Percentiles rank a stretch among this genome's conserved stretches.
Conservation (phyloP, 2,888 invertebrate genomes). For the Lasioglossum morio region DNA sequence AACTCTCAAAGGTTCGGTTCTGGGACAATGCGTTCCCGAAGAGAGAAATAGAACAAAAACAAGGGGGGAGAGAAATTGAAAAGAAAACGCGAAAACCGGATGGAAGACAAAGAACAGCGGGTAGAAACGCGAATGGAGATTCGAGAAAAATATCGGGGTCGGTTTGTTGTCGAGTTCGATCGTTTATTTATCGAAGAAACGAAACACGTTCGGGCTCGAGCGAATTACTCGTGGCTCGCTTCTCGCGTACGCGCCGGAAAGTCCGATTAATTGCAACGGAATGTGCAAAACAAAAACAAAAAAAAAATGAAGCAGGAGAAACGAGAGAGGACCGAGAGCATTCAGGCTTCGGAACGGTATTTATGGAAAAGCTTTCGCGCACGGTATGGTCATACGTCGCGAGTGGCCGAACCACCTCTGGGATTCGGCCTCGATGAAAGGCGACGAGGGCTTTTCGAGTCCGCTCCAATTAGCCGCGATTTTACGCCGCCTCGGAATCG, state of each 20-base stretch:
- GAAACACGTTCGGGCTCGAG: not conserved
- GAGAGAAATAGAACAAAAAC: not conserved
- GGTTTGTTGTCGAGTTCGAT: not conserved
- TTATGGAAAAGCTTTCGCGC: conserved; percentile 40
- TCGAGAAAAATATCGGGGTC: not conserved
- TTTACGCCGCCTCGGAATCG: conserved; percentile 39
- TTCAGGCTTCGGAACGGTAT: conserved; percentile 16
- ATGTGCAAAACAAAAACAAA: too few relatives aligned
- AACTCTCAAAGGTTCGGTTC: not conserved
- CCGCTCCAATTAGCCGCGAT: conserved; percentile 65
- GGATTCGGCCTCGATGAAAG: conserved; percentile 34
- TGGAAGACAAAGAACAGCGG: not conserved
- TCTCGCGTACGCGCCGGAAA: conserved; percentile 11
- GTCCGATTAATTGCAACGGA: conserved; percentile 36
- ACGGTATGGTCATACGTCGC: conserved; percentile 31
- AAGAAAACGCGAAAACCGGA: not conserved
- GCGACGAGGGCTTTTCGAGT: conserved; percentile 47
- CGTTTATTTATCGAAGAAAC: conserved; percentile 10
- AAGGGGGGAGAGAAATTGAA: not conserved
- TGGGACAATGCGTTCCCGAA: not conserved
- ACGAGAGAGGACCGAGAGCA: not conserved
- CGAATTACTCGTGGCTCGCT: conserved; percentile 33
- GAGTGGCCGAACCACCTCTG: not conserved
- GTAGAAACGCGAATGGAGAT: not conserved
- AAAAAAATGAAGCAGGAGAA: not conserved